Evolutionary conservation across 1,140 invertebrate species (phyloP), one percentile per base, ranked within the genome.

Genomic region (Apis florea): DNA sequence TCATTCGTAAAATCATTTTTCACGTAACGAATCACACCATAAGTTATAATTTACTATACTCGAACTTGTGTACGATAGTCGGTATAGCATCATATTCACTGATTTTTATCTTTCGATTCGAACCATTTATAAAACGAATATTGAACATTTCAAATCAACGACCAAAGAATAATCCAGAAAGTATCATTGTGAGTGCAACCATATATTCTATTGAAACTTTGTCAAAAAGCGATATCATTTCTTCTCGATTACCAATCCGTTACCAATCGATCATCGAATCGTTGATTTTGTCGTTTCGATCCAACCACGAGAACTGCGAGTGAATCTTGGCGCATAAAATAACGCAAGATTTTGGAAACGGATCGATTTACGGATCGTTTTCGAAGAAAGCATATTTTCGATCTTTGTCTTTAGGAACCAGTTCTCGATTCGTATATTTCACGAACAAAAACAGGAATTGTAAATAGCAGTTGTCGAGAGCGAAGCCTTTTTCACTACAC

Each of bases 401-500:
- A 58, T 17, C n/a, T 11, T 21, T 15, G n/a, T 61, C 24, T 13
- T 47, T 17, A 12, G 17, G 51, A 1, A 10, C 8, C 49, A 21
- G 68, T 53, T 40, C 1, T 17, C 1, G 64, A 64, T 26, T 63
- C 58, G 72, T 51, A 40, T 47, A 47, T 47, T 59, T 26, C 49
- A 8, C 58, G 49, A 67, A 40, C 49, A 47, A 8, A 26, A 75
- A 56, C 51, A n/a, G 5, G 71, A 68, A 13, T 54, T 24, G 17
- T 3, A 70, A 67, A 12, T 51, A 63, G 13, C 11, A 47, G 6
- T 10, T 13, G 40, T 47, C 19, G 11, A 54, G 68, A 56, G 26
- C 13, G 73, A 56, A 67, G 53, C 67, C 71, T 54, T 79, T 64
- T 84, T 84, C 85, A 76, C 74, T 56, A 19, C 80, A 77, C 80